Evolutionary conservation across 2,113 vertebrate genomes (phyloP).

Genomic region (Petrocephalus microphthalmus): DNA sequence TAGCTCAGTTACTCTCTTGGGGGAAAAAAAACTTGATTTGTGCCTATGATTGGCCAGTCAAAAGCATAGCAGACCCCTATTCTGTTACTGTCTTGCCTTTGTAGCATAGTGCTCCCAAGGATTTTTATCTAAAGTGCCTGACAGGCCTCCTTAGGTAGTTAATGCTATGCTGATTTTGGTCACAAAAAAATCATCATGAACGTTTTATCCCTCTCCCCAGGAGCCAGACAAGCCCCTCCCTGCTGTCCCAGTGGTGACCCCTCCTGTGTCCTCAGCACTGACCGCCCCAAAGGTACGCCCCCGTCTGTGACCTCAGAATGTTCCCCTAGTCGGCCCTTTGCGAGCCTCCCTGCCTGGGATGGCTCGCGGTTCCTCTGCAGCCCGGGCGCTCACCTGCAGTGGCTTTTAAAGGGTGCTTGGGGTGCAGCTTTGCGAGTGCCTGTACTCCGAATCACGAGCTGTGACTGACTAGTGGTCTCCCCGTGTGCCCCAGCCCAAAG

Average conservation of each 20-base stretch:
- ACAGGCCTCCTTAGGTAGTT: not conserved
- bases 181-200: too few species aligned
- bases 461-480: not conserved
- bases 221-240: slow-evolving; percentile 62
- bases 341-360: not conserved
- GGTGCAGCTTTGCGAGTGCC: not conserved
- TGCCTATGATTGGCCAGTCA: not conserved
- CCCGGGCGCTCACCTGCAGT: not conserved
- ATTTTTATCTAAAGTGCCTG: not conserved
- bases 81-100: not conserved
- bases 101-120: not conserved
- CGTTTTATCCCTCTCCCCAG: slow-evolving; percentile 47
- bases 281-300: slow-evolving; percentile 78
- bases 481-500: slow-evolving; percentile 74
- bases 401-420: not conserved
- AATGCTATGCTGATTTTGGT: slow-evolving; percentile 21
- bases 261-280: slow-evolving; percentile 67
- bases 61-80: not conserved
- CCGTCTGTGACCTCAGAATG: not conserved
- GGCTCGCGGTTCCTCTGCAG: not conserved
- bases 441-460: not conserved
- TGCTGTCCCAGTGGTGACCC: slow-evolving; percentile 61
- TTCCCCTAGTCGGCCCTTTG: not conserved
- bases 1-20: not conserved
- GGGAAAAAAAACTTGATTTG: not conserved